A percentile compares a stretch with the other conserved stretches of the same genome.
Evolutionary conservation across 2,888 invertebrate species (phyloP).

Genomic region (Iselma pallidipennis): DNA sequence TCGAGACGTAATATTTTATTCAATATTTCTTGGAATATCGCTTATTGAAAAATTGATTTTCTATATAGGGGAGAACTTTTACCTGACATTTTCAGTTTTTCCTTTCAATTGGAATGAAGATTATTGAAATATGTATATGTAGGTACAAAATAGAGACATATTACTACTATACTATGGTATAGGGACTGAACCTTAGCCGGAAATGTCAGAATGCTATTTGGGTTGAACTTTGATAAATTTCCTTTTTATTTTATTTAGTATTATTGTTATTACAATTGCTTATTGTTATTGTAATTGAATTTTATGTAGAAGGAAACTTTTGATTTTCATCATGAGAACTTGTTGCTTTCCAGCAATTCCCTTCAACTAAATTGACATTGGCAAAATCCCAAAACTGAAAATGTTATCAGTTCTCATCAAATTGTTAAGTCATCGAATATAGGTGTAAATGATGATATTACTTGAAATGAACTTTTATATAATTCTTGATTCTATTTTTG

Average conservation of each 20-base stretch:
- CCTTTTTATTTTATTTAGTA: background rate
- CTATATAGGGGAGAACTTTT: background rate
- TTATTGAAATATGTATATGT: no score
- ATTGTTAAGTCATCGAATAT: background rate
- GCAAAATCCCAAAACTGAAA: background rate
- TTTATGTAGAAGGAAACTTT: background rate
- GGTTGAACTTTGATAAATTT: background rate
- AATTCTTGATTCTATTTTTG: no score
- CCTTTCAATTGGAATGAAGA: no score
- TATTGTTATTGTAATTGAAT: background rate
- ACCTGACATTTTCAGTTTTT: background rate
- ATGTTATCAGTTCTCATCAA: slow-evolving; percentile 1
- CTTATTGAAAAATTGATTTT: slow-evolving; percentile 7
- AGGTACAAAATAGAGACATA: no score
- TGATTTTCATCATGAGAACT: background rate
- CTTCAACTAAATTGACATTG: background rate
- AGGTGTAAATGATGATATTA: no score
- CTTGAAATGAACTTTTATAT: no score
- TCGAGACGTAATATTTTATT: slow-evolving; percentile 5
- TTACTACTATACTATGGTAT: no score
- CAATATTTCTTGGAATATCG: slow-evolving; percentile 7
- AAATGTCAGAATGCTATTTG: background rate
- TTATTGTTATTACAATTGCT: background rate
- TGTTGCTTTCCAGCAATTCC: background rate
- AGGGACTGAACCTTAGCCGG: background rate